Evolutionary conservation across 2,113 vertebrate species (phyloP).

Genomic region (Potamarius usumacintae): DNA sequence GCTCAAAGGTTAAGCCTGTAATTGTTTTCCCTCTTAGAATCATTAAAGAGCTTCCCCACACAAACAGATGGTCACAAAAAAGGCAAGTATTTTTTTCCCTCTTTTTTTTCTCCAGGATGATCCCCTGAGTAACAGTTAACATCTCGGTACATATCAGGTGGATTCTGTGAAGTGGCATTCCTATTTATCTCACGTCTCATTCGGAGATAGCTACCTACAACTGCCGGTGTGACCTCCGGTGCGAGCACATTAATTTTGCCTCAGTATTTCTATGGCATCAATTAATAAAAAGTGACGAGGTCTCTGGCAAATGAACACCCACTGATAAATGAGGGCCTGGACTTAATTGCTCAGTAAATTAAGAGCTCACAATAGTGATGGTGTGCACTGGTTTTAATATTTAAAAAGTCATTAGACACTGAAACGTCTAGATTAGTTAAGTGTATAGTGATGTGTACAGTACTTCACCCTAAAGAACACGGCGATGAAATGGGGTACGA

Average conservation of each 20-base stretch:
- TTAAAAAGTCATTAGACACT: slow-evolving; percentile 97
- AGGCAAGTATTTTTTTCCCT: slow-evolving; percentile 62
- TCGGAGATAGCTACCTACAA: slow-evolving; percentile 72
- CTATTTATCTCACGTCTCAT: slow-evolving; percentile 80
- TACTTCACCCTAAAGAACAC: slow-evolving; percentile 62
- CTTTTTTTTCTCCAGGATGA: slow-evolving; percentile 70
- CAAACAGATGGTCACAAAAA: slow-evolving; percentile 81
- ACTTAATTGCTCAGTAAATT: slow-evolving; percentile 99
- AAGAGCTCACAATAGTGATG: slow-evolving; percentile 93
- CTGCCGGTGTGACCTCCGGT: slow-evolving; percentile 83
- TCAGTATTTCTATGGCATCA: slow-evolving; percentile 85
- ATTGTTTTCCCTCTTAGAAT: slow-evolving; percentile 70
- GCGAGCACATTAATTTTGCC: slow-evolving; percentile 91
- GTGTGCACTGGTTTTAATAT: slow-evolving; percentile 94
- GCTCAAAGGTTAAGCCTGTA: slow-evolving; percentile 65
- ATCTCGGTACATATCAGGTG: slow-evolving; percentile 76
- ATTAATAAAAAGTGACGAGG: slow-evolving; percentile 98
- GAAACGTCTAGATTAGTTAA: slow-evolving; percentile 85
- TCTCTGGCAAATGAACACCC: slow-evolving; percentile 88
- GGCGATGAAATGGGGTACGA: slow-evolving; percentile 56
- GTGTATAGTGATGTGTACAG: slow-evolving; percentile 61
- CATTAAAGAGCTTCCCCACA: slow-evolving; percentile 69
- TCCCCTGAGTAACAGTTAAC: slow-evolving; percentile 73
- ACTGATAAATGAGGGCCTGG: slow-evolving; percentile 96
- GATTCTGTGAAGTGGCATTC: slow-evolving; percentile 70